These are phyloP conservation scores for Digitonthophagus gazella DNA, from an alignment of 2,888 invertebrate species.

Conservation along the genomic window DNA sequence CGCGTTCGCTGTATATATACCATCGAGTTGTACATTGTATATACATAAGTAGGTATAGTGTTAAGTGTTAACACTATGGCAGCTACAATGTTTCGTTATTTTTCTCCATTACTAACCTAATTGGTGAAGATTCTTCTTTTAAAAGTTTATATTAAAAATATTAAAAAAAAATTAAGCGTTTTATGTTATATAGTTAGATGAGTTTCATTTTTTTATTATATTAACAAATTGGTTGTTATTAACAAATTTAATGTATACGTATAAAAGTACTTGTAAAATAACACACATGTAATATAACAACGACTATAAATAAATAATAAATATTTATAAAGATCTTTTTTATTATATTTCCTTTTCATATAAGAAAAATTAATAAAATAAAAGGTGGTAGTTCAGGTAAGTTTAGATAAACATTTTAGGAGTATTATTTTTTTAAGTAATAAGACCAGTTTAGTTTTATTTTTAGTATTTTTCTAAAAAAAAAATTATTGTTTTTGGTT, in stretches of 20 bases:
- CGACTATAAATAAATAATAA: constrained; percentile 30
- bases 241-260: constrained; percentile 26
- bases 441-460: too few relatives aligned
- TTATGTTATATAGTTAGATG: too few relatives aligned
- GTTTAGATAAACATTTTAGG: too few relatives aligned
- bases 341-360: not conserved
- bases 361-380: too few relatives aligned
- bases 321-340: constrained; percentile 28
- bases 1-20: not conserved
- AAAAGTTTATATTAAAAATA: constrained; percentile 5
- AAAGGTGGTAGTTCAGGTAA: too few relatives aligned
- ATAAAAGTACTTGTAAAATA: constrained; percentile 29
- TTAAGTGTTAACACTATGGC: not conserved
- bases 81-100: not conserved
- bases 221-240: not conserved
- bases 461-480: too few relatives aligned
- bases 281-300: constrained; percentile 37
- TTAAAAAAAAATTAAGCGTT: too few relatives aligned
- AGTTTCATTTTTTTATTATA: not conserved
- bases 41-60: not conserved
- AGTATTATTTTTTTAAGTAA: too few relatives aligned
- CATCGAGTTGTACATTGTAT: too few relatives aligned
- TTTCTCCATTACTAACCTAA: not conserved
- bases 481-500: too few relatives aligned
- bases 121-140: too few relatives aligned